Evolutionary conservation across 1,140 invertebrate species (phyloP), one percentile per base, ranked within the genome.

Genomic region (Euborellia annulipes): DNA sequence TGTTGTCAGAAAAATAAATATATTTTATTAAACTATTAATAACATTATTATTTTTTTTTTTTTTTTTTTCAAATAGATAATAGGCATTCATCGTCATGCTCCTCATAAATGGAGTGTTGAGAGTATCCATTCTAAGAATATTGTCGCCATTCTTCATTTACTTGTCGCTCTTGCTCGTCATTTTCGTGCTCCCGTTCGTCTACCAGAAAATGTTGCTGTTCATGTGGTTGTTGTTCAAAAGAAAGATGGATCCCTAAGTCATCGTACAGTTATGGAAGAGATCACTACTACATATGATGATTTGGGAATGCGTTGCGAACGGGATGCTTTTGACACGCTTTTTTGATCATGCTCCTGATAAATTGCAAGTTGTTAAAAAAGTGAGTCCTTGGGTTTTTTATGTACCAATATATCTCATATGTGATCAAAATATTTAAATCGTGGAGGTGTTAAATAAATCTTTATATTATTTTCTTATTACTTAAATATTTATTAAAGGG

Each of bases 281-380:
- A 82, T 98, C 8, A 98, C 94, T 2, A 81, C 83, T 0, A 82
- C 80, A 0, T 95, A 95, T 59, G 89, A 94, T 62, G 91, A 95
- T 64, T 70, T 94, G 46, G 90, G 90, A 46, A 87, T 93, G 78
- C 76, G 85, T 54, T 91, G 87, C 62, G 86, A 92, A 57, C 68
- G 93, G 48, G 95, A 99, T 71, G 95, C 95, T 1, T 98, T 99
- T 68, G 95, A 99, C 63, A 91, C 91, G 1, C 66, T 99, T n/a
- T 95, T 98, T n/a, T 63, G 93, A 98, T 66, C 89, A 95, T 69
- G 90, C 92, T 14, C 93, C 93, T 0, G 94, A 98, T 52, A 98
- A 98, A 66, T 63, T 98, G 40, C 85, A 90, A 60, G 85, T 98
- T 50, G 93, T 98, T 0, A 98, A 98, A 66, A 95, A n/a, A n/a